A percentile compares a stretch with the other conserved stretches of the same genome.
Conservation (phyloP, 2,113 vertebrate genomes). For the Gambusia holbrooki region DNA sequence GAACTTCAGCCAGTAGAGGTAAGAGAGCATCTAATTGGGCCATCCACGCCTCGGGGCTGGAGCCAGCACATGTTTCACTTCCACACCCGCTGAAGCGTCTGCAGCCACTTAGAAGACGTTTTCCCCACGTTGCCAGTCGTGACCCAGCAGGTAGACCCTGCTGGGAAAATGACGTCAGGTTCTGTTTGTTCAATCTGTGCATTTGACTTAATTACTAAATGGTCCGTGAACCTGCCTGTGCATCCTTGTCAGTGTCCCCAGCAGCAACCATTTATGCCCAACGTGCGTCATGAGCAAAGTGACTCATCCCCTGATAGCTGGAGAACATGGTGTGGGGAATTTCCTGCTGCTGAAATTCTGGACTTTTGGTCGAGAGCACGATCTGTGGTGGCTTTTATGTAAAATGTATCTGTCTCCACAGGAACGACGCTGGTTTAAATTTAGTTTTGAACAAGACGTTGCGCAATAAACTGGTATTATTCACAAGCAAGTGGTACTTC, state of each 20-base stretch:
- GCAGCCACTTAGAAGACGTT: slow-evolving; percentile 55
- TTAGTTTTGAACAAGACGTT: background rate
- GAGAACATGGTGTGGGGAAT: slow-evolving; percentile 38
- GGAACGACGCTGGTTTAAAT: slow-evolving; percentile 13
- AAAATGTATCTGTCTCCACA: slow-evolving; percentile 15
- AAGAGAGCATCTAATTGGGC: slow-evolving; percentile 77
- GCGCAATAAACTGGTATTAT: slow-evolving; percentile 4
- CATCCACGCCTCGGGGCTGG: slow-evolving; percentile 66
- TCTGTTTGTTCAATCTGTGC: background rate
- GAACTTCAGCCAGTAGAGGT: slow-evolving; percentile 67
- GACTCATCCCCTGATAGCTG: slow-evolving; percentile 61
- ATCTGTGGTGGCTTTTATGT: slow-evolving; percentile 11
- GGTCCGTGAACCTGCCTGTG: slow-evolving; percentile 17
- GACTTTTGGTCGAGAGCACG: slow-evolving; percentile 60
- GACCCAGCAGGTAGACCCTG: slow-evolving; percentile 52
- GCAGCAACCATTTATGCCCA: slow-evolving; percentile 35
- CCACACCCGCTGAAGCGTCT: slow-evolving; percentile 33
- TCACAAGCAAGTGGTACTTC: slow-evolving; percentile 9
- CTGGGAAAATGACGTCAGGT: slow-evolving; percentile 22
- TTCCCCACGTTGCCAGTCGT: slow-evolving; percentile 30
- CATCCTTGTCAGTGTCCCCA: slow-evolving; percentile 46
- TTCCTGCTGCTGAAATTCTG: slow-evolving; percentile 47
- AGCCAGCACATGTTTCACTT: slow-evolving; percentile 64
- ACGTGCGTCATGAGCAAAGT: slow-evolving; percentile 53
- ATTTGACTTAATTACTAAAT: slow-evolving; percentile 24